Evolutionary conservation across 2,113 vertebrate genomes (phyloP).

Genomic region (Muntiacus muntjak): DNA sequence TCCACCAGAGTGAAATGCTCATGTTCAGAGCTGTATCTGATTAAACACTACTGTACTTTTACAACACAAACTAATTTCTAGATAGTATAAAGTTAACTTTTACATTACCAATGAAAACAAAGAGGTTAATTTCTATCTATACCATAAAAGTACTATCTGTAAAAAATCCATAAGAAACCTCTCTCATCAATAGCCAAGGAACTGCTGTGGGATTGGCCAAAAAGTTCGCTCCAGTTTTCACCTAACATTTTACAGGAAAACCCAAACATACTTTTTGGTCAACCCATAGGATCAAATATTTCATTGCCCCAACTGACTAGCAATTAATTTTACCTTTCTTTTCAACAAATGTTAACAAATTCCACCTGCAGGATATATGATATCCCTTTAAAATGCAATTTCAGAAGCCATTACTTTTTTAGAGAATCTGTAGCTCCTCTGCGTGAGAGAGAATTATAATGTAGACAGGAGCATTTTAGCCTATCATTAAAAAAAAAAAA

Average conservation of each 20-base stretch:
- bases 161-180: constrained; percentile 33
- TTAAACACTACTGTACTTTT: background rate
- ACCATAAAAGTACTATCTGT: background rate
- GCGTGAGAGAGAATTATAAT: constrained; percentile 37
- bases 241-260: background rate
- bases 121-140: background rate
- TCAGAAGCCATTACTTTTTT: constrained; percentile 31
- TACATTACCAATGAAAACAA: constrained; percentile 8
- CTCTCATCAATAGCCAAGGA: background rate
- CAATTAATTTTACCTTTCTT: constrained; percentile 21
- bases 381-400: constrained; percentile 18
- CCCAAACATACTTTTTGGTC: background rate
- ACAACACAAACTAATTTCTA: constrained; percentile 33
- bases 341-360: constrained; percentile 28
- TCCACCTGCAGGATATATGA: constrained; percentile 20
- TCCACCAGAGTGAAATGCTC: background rate
- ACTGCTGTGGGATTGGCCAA: background rate
- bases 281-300: background rate
- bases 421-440: background rate
- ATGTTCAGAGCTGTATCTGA: background rate
- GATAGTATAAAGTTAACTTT: background rate
- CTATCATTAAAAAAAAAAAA: constrained; percentile 72
- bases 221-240: background rate
- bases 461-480: constrained; percentile 40
- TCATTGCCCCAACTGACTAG: constrained; percentile 15